phyloP scores from a whole-genome alignment of 2,113 vertebrate genomes.

The Trogon surrucura region DNA sequence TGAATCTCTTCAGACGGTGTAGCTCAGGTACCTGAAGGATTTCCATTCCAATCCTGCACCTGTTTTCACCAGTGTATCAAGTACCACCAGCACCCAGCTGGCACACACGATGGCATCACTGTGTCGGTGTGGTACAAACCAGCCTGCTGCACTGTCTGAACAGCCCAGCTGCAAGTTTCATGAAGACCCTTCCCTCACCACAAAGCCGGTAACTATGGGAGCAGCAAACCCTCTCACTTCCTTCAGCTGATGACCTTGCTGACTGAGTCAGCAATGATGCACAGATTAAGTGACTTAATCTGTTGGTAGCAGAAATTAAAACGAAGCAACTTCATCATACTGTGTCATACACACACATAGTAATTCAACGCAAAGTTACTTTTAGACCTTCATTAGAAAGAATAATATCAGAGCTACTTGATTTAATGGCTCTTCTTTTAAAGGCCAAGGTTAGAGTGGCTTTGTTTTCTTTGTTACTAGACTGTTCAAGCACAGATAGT shows the following conservation, averaged over 20 bases:
- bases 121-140: fast-evolving
- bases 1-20: not conserved
- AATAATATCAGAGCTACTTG: not conserved
- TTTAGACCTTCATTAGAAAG: not conserved
- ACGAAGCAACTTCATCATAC: not conserved
- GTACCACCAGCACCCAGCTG: not conserved
- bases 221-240: not conserved
- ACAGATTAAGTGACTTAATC: not conserved
- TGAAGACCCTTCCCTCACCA: not conserved
- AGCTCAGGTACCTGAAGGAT: not conserved
- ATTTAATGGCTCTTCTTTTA: constrained; percentile 30
- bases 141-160: not conserved
- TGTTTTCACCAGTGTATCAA: not conserved
- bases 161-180: not conserved
- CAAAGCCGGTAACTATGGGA: not conserved
- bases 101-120: not conserved
- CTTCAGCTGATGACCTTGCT: not conserved
- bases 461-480: not conserved
- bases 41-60: not conserved
- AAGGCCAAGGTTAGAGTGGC: constrained; percentile 8
- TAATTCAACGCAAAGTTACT: not conserved
- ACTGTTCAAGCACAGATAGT: not conserved
- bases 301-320: not conserved
- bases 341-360: not conserved
- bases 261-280: not conserved